Evolutionary conservation across 2,888 invertebrate genomes (phyloP).

Genomic region (Panorpa germanica): DNA sequence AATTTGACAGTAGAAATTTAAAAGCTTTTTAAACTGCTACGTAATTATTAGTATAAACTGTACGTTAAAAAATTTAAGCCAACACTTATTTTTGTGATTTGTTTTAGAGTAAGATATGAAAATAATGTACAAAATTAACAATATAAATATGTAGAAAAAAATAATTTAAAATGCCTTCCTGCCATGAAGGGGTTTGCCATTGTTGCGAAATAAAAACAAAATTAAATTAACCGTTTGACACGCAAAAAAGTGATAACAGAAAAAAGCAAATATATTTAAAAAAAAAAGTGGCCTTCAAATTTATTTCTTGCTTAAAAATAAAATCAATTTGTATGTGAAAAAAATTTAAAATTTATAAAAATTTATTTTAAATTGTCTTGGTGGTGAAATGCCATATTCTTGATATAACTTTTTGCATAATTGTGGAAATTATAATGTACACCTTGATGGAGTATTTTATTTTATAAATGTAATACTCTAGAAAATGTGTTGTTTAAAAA

Average conservation of each 20-base stretch:
- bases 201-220: constrained; percentile 28
- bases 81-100: constrained; percentile 30
- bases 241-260: constrained; percentile 22
- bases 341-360: constrained; percentile 23
- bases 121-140: constrained; percentile 33
- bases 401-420: no score
- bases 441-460: no score
- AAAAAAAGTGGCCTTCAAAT: constrained; percentile 17
- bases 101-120: constrained; percentile 26
- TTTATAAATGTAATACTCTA: no score
- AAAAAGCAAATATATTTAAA: constrained; percentile 14
- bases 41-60: no score
- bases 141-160: constrained; percentile 25
- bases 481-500: no score
- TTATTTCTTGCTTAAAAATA: constrained; percentile 14
- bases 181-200: constrained; percentile 40
- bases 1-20: no score
- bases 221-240: constrained; percentile 14
- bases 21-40: no score
- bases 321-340: constrained; percentile 12
- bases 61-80: constrained; percentile 15
- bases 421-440: no score
- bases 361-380: constrained; percentile 22
- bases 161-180: constrained; percentile 40
- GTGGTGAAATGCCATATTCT: constrained; percentile 24